Evolutionary conservation across 1,140 invertebrate genomes (phyloP), one percentile per base, ranked within the genome.

Genomic region (Stratiolaelaps scimitus): DNA sequence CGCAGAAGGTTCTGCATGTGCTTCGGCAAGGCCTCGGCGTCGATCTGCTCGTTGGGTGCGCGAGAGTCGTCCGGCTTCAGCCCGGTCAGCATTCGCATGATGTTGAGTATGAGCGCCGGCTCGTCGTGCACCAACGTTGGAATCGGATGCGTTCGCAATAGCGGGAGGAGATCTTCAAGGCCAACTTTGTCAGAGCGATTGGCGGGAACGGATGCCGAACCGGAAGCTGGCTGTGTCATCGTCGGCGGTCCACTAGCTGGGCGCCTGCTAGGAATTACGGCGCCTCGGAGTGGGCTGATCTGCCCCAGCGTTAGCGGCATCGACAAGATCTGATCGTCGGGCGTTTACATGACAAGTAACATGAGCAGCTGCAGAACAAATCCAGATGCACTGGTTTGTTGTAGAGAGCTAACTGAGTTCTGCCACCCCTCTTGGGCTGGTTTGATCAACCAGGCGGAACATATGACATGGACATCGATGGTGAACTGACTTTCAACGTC

Each of bases 71-170:
- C 53, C 2, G 53, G 53, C 10, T 60, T 60, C 15, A 23, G 53
- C 17, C 53, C 53, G 20, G 34, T 23, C 2, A 60, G 53, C 15
- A 60, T 60, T 6, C 53, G 53, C 26, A 60, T 26, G 15, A 60
- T 60, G 53, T 60, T 60, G 15, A 60, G 53, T 15, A 60, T 60
- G 17, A 60, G 17, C 26, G 15, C 20, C 53, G 53, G 53, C 6
- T 34, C 34, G 13, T 60, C 15, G 10, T 60, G 53, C 13, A 60
- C 53, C 15, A 60, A 4, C 20, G 13, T 20, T 17, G 53, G 34
- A 10, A 60, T 23, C 2, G 23, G 15, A 10, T 60, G 34, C 2
- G 53, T 60, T 10, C 23, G 53, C 23, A 60, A 29, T 4, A 60
- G 23, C 1, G 53, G 53, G 17, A 60, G 15, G 15, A 60, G 17